A percentile compares a stretch with the other conserved stretches of the same genome.
phyloP scores from a whole-genome alignment of 2,797 vertebrate genomes.

The Gymnoscopelus microlampas region DNA sequence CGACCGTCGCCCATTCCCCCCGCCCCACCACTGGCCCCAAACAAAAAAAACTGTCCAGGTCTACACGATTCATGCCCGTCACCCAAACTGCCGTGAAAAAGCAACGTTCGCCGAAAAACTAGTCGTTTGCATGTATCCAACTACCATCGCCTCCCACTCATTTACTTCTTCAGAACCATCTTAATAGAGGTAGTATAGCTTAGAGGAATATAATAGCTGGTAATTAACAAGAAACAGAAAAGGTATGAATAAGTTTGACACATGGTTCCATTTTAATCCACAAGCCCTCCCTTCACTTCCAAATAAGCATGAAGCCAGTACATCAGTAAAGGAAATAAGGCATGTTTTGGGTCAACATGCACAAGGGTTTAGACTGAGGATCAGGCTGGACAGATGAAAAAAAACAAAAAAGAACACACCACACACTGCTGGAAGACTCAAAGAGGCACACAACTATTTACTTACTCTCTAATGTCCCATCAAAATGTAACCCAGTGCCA shows the following conservation, averaged over 20 bases:
- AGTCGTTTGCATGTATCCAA: no score
- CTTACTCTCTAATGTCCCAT: conserved; percentile 86
- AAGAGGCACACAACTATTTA: conserved; percentile 70
- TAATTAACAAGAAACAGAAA: background rate
- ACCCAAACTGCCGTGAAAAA: no score
- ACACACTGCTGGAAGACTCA: conserved; percentile 67
- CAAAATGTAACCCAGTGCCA: conserved; percentile 78
- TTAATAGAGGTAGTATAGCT: background rate
- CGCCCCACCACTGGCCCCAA: no score
- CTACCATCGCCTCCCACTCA: no score
- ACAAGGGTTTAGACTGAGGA: conserved; percentile 62
- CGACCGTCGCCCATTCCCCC: no score
- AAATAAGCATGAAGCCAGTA: conserved; percentile 46
- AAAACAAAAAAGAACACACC: conserved; percentile 59
- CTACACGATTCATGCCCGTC: no score
- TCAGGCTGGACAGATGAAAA: conserved; percentile 68
- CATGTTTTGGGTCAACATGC: conserved; percentile 59
- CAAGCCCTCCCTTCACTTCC: conserved; percentile 3
- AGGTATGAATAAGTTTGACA: background rate
- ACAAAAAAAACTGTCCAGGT: no score
- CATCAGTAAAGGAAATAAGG: conserved; percentile 61
- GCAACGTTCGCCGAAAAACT: no score
- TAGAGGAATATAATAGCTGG: background rate
- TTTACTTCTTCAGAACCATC: background rate
- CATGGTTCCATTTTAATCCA: background rate